These are phyloP conservation scores for Clavelina lepadiformis DNA, from an alignment of 23 tunicate species.

Conservation along the genomic window DNA sequence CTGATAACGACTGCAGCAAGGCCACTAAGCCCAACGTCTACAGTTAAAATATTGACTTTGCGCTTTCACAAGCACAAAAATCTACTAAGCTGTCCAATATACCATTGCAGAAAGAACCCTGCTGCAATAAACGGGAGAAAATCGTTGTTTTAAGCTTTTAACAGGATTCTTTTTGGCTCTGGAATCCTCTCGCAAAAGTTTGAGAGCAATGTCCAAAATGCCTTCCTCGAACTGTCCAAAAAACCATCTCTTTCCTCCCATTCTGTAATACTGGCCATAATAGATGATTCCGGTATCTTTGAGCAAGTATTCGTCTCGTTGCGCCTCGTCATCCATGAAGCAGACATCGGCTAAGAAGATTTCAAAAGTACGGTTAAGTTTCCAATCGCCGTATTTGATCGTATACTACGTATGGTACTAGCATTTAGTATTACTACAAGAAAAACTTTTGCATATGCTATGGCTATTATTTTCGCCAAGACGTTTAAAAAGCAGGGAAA, in stretches of 20 bases:
- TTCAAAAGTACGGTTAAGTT: too few relatives aligned
- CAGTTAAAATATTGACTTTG: too few relatives aligned
- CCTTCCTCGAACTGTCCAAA: slow-evolving; percentile 90
- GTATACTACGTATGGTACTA: too few relatives aligned
- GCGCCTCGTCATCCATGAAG: slow-evolving; percentile 52
- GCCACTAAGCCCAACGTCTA: too few relatives aligned
- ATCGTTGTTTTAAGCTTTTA: slow-evolving; percentile 44
- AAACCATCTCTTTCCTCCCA: slow-evolving; percentile 51
- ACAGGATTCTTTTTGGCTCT: slow-evolving; percentile 46
- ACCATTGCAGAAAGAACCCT: slow-evolving; percentile 93
- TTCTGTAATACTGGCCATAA: slow-evolving; percentile 34
- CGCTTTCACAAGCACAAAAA: too few relatives aligned
- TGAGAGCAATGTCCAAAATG: slow-evolving; percentile 75
- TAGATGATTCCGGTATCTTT: slow-evolving; percentile 52
- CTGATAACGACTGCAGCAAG: too few relatives aligned
- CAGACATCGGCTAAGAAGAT: slow-evolving; percentile 74
- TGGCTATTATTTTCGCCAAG: too few relatives aligned
- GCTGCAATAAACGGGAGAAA: slow-evolving; percentile 74
- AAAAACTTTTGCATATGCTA: too few relatives aligned
- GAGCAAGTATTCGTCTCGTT: slow-evolving; percentile 69
- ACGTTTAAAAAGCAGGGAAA: too few relatives aligned
- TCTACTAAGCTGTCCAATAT: too few relatives aligned
- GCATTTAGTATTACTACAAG: too few relatives aligned
- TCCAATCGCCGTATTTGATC: too few relatives aligned
- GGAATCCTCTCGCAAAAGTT: slow-evolving; percentile 48